Conservation (phyloP, 1,140 invertebrate genomes). For the Microvelia longipes region DNA sequence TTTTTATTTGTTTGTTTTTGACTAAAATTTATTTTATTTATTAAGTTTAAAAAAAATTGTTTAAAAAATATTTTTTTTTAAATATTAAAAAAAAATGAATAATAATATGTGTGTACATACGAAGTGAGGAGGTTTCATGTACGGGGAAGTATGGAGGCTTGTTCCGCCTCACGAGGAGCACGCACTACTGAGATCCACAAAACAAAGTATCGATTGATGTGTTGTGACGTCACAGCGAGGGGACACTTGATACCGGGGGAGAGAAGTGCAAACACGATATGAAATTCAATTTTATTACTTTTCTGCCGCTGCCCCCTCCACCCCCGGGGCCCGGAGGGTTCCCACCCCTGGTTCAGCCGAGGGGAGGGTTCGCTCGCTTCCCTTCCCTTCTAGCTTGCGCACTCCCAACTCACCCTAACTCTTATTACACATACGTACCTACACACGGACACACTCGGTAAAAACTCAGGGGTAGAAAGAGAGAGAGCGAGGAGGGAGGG, state of each 20-base stretch:
- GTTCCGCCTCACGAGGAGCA: constrained; percentile 7
- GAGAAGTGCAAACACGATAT: constrained; percentile 24
- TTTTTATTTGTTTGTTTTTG: too few species aligned
- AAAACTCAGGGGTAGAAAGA: too few species aligned
- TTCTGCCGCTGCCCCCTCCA: constrained; percentile 17
- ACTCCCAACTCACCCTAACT: not conserved
- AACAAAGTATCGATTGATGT: constrained; percentile 18
- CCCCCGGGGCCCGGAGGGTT: constrained; percentile 5
- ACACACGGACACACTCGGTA: too few species aligned
- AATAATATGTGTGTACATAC: not conserved
- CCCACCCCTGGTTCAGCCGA: constrained; percentile 3
- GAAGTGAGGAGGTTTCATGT: not conserved
- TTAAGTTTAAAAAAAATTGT: too few species aligned
- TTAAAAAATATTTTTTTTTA: too few species aligned
- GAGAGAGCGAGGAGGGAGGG: not conserved
- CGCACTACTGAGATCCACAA: constrained; percentile 17
- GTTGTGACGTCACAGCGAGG: constrained; percentile 14
- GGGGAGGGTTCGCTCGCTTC: not conserved
- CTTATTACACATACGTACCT: too few species aligned
- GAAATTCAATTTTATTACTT: constrained; percentile 25
- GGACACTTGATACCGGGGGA: constrained; percentile 15
- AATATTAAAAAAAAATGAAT: not conserved
- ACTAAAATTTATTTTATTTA: too few species aligned
- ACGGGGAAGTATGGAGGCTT: not conserved
- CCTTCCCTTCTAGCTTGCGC: not conserved